Evolutionary conservation across 2,113 vertebrate species (phyloP).

Genomic region (Paedocypris sp.): DNA sequence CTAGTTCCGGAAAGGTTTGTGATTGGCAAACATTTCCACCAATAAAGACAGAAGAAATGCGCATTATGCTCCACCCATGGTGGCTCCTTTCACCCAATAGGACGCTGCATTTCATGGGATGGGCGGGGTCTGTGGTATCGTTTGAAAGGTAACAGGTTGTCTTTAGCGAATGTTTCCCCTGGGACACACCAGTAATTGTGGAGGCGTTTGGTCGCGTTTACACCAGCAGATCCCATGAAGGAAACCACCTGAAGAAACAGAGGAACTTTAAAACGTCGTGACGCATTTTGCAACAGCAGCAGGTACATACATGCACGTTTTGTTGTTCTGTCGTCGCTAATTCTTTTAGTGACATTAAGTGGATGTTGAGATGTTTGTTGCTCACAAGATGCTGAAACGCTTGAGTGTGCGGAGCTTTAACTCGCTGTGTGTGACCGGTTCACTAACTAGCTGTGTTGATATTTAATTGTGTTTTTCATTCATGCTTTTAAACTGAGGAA

Average conservation of each 20-base stretch:
- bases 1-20: neutral
- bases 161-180: neutral
- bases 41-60: neutral
- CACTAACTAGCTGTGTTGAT: neutral
- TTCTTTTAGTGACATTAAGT: neutral
- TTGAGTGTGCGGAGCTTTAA: neutral
- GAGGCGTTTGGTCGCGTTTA: neutral
- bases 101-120: neutral
- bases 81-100: conserved; percentile 42
- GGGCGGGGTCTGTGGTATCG: conserved; percentile 48
- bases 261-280: neutral
- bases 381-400: neutral
- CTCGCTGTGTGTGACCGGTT: neutral
- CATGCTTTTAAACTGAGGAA: neutral
- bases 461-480: neutral
- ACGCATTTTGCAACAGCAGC: neutral
- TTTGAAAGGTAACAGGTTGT: conserved; percentile 68
- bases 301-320: neutral
- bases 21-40: neutral
- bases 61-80: conserved; percentile 21
- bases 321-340: conserved; percentile 6
- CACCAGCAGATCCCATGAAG: neutral
- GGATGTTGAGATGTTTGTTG: neutral
- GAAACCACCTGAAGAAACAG: neutral
- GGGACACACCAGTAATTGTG: neutral